Evolutionary conservation across 2,113 vertebrate genomes (phyloP).

Genomic region (Crotalus viridis): DNA sequence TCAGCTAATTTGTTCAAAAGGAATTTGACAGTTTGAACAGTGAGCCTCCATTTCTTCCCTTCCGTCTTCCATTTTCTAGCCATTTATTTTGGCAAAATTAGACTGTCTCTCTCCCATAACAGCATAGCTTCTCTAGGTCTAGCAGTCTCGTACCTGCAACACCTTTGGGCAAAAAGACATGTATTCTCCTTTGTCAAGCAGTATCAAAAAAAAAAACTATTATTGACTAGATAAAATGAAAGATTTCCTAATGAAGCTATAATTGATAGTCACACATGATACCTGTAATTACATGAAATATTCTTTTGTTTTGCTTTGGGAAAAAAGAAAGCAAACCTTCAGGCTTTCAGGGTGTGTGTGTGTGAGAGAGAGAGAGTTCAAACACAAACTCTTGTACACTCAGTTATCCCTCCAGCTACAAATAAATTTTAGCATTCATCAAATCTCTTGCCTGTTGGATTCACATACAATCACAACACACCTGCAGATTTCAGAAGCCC

Average conservation of each 20-base stretch:
- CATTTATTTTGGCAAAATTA: conserved; percentile 53
- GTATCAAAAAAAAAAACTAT: conserved; percentile 18
- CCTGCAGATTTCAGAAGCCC: conserved; percentile 11
- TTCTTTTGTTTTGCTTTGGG: conserved; percentile 19
- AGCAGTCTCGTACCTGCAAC: conserved; percentile 36
- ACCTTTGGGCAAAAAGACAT: conserved; percentile 48
- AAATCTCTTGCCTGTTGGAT: neutral
- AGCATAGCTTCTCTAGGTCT: conserved; percentile 22
- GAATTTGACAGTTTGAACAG: conserved; percentile 61
- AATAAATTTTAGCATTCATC: conserved; percentile 47
- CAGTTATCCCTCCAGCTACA: conserved; percentile 29
- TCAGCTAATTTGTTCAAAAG: conserved; percentile 64
- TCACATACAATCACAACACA: neutral
- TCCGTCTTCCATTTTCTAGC: conserved; percentile 8
- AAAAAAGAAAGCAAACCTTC: neutral
- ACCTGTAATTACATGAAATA: conserved; percentile 29
- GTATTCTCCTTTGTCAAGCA: conserved; percentile 13
- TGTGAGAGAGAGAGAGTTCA: neutral
- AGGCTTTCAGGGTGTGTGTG: neutral
- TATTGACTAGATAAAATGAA: conserved; percentile 50
- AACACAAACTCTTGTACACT: conserved; percentile 29
- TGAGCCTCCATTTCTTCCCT: conserved; percentile 48
- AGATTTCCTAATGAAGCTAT: conserved; percentile 57
- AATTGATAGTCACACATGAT: conserved; percentile 35
- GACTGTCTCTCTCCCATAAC: conserved; percentile 38